Percentiles rank a stretch among this genome's conserved stretches.
Conservation (phyloP, 2,888 invertebrate genomes). For the Dendrolimus houi region DNA sequence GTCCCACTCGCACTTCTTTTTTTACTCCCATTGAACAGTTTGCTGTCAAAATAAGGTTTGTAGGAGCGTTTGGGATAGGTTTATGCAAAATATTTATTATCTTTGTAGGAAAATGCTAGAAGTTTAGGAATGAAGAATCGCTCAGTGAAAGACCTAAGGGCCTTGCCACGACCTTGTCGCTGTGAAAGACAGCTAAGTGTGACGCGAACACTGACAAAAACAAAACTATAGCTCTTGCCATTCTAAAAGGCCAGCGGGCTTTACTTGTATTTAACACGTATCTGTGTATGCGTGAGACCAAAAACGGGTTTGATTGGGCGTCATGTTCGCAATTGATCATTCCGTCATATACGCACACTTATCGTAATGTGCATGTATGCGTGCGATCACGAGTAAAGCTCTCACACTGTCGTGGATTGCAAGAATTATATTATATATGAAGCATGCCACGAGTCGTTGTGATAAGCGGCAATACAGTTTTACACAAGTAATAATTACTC, state of each 20-base stretch:
- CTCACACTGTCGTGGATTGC: too few species aligned
- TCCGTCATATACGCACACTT: too few species aligned
- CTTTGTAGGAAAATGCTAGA: conserved; percentile 3
- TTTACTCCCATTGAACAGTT: conserved; percentile 66
- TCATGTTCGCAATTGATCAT: too few species aligned
- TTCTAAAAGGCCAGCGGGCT: background rate
- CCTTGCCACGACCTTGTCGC: background rate
- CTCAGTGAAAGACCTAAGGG: background rate
- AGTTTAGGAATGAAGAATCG: background rate
- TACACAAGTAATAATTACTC: too few species aligned
- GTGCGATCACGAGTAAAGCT: too few species aligned
- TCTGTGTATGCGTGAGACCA: too few species aligned
- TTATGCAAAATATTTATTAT: conserved; percentile 35
- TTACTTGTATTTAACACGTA: background rate
- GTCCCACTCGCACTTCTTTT: conserved; percentile 34
- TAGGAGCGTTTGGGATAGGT: conserved; percentile 57
- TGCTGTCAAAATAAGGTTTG: conserved; percentile 76
- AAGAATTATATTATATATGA: too few species aligned
- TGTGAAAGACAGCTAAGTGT: too few species aligned
- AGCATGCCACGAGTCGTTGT: too few species aligned
- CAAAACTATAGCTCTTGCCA: conserved; percentile 1
- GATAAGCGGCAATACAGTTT: too few species aligned
- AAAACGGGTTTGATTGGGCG: too few species aligned
- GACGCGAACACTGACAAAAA: background rate
- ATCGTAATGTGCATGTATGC: too few species aligned